Evolutionary conservation across 2,888 invertebrate genomes (phyloP).

Genomic region (Macrophya alboannulata): DNA sequence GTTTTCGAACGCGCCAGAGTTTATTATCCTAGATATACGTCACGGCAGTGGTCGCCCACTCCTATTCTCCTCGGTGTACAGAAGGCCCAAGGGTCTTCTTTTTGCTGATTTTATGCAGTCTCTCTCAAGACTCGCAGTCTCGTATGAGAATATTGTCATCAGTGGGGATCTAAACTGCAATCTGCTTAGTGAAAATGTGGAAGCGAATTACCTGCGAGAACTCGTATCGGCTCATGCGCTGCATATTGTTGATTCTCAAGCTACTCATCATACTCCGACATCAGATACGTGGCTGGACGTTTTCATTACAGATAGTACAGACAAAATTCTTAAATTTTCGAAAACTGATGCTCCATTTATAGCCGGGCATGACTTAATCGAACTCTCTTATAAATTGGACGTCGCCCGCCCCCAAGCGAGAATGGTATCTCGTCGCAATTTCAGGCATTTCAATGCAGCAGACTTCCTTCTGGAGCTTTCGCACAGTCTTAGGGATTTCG

Average conservation of each 20-base stretch:
- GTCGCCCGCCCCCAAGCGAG: no score
- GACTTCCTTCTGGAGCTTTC: no score
- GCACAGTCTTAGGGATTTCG: no score
- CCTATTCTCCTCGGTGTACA: neutral
- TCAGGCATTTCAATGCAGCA: neutral
- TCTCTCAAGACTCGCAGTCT: neutral
- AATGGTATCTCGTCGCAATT: neutral
- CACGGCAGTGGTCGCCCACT: neutral
- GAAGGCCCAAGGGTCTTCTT: neutral
- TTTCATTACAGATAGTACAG: neutral
- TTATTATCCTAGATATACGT: neutral
- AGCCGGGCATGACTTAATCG: neutral
- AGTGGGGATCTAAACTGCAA: neutral
- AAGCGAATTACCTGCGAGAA: neutral
- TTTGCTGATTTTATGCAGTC: neutral
- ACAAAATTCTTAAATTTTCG: neutral
- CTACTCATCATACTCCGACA: neutral
- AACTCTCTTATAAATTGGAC: neutral
- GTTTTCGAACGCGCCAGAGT: neutral
- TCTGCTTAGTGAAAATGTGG: neutral
- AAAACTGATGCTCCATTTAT: neutral
- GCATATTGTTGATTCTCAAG: neutral
- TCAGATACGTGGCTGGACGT: neutral
- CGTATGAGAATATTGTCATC: neutral
- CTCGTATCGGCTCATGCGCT: no score